Percentiles rank a stretch among this genome's conserved stretches.
Evolutionary conservation across 2,797 vertebrate species (phyloP).

Genomic region (Sylvia borin): DNA sequence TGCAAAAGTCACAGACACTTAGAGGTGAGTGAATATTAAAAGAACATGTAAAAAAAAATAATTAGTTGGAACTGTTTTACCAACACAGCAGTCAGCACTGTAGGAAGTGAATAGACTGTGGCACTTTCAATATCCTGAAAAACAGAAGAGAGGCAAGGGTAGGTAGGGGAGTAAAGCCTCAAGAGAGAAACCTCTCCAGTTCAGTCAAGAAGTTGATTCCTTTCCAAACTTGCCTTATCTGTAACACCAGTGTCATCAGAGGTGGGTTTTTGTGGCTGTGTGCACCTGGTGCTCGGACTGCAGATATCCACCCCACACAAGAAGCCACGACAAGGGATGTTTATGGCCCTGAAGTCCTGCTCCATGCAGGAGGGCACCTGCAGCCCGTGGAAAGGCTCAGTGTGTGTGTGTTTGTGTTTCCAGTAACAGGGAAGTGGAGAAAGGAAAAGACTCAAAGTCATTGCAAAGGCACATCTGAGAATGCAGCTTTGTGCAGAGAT

Average conservation of each 20-base stretch:
- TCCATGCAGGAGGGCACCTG: fast-evolving
- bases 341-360: fast-evolving
- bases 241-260: background rate
- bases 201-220: background rate
- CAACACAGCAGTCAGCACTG: background rate
- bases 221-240: background rate
- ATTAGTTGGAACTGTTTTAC: background rate
- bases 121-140: background rate
- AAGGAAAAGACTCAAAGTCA: conserved; percentile 33
- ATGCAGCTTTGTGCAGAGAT: background rate
- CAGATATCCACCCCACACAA: background rate
- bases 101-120: background rate
- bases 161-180: background rate
- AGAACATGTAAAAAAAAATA: background rate
- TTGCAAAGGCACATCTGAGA: conserved; percentile 37
- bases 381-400: background rate
- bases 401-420: background rate
- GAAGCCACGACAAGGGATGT: background rate
- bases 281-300: background rate
- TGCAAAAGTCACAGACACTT: background rate
- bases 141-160: background rate
- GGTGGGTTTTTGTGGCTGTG: fast-evolving
- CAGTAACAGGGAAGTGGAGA: background rate
- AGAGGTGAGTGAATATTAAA: background rate
- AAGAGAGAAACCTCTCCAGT: background rate